Conservation (phyloP, 2,888 invertebrate genomes). For the Theretra japonica region DNA sequence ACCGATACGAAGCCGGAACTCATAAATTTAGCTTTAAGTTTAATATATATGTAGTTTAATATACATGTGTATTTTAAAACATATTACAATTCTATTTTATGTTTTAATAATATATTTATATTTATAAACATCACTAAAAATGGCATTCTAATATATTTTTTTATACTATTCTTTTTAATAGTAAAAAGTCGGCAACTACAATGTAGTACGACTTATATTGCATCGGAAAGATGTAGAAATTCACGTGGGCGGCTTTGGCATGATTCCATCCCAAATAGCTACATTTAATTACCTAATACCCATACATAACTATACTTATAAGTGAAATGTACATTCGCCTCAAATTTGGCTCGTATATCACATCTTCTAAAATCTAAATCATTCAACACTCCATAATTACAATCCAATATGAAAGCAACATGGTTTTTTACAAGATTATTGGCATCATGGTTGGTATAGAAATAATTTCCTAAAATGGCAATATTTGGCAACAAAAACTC, state of each 20-base stretch:
- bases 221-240: no score
- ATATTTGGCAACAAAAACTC: constrained; percentile 13
- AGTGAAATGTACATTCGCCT: background rate
- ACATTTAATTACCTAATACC: background rate
- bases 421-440: background rate
- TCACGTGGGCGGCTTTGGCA: background rate
- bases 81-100: no score
- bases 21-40: background rate
- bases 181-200: no score
- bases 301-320: background rate
- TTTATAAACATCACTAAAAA: no score
- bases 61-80: background rate
- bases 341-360: background rate
- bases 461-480: constrained; percentile 12
- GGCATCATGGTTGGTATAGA: background rate
- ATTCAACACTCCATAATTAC: no score
- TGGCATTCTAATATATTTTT: no score
- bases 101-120: no score
- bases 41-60: background rate
- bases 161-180: no score
- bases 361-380: no score
- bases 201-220: no score
- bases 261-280: background rate
- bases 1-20: background rate
- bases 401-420: no score